Conservation (phyloP, 2,797 vertebrate species). For the Fistularia commersonii region DNA sequence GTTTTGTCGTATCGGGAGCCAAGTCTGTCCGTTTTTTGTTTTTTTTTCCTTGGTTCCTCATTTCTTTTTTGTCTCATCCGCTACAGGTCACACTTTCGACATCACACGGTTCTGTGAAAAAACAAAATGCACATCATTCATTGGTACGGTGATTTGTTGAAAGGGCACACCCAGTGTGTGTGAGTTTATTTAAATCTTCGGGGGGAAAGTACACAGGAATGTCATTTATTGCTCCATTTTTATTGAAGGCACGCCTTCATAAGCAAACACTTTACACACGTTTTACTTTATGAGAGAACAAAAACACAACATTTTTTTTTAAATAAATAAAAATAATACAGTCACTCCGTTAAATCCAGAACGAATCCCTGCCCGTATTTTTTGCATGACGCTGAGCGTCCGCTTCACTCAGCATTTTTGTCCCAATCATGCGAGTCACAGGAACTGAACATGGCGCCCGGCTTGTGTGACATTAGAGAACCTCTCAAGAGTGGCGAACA, state of each 20-base stretch:
- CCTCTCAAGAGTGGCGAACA: too few relatives aligned
- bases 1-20: conserved; percentile 7
- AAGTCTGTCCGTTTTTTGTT: conserved; percentile 27
- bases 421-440: not conserved
- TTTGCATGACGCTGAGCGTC: not conserved
- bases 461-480: not conserved
- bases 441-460: not conserved
- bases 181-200: too few relatives aligned
- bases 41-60: not conserved
- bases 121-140: too few relatives aligned
- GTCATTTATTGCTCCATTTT: too few relatives aligned
- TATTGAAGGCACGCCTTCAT: too few relatives aligned
- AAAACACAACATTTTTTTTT: not conserved
- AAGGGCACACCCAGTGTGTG: too few relatives aligned
- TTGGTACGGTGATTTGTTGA: too few relatives aligned
- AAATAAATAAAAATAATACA: not conserved
- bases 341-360: not conserved
- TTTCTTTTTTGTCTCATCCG: conserved; percentile 3
- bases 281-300: not conserved
- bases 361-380: not conserved
- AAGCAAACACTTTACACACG: too few relatives aligned
- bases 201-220: too few relatives aligned
- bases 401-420: not conserved
- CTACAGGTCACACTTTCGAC: too few relatives aligned
- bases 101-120: too few relatives aligned